phyloP scores from a whole-genome alignment of 2,888 invertebrate species.

The Leucozona laternaria region DNA sequence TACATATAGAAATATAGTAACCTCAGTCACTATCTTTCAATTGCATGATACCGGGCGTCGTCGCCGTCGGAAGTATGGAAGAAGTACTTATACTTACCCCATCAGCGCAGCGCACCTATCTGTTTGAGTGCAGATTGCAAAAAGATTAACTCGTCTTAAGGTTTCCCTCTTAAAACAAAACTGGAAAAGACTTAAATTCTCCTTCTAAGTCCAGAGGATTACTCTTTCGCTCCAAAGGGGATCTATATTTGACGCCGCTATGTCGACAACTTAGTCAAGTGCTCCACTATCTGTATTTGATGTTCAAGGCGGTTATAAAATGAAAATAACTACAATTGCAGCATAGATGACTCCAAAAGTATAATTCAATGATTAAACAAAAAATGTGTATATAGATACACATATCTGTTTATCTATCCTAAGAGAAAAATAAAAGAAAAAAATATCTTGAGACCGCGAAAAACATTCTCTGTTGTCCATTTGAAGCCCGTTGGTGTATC shows the following conservation, averaged over 20 bases:
- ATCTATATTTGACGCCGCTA: background rate
- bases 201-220: background rate
- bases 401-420: background rate
- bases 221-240: background rate
- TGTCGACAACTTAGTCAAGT: conserved; percentile 28
- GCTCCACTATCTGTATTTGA: background rate
- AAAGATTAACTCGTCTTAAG: conserved; percentile 34
- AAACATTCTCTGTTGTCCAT: conserved; percentile 20
- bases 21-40: conserved; percentile 4
- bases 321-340: conserved; percentile 13
- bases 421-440: conserved; percentile 5
- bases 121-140: conserved; percentile 3
- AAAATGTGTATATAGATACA: background rate
- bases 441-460: conserved; percentile 7
- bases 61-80: conserved; percentile 2
- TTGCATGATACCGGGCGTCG: background rate
- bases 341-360: conserved; percentile 1
- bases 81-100: background rate
- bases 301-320: background rate
- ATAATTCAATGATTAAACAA: background rate
- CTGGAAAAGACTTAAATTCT: conserved; percentile 27
- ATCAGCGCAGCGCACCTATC: background rate
- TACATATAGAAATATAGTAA: background rate
- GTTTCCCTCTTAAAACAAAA: conserved; percentile 6
- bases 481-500: conserved; percentile 10